Base-by-base conservation (phyloP, 1,140 invertebrate species). In the Zeugodacus cucurbitae region DNA sequence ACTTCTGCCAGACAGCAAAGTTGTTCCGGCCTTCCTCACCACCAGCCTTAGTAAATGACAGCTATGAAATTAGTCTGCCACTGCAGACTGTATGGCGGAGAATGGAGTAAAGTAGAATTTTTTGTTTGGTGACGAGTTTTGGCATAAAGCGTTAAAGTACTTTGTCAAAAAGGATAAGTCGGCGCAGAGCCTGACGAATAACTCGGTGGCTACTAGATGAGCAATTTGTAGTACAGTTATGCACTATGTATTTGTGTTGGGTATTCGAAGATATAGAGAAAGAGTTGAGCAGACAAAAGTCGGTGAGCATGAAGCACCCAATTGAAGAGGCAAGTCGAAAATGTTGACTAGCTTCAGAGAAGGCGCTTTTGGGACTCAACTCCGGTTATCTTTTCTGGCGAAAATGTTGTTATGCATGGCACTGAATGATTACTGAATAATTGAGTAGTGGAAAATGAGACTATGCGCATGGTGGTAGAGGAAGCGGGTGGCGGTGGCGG, bases 341-440 rank as follows among this genome's bases (percentile, higher is more conserved):
- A 17, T n/a, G 67, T 41, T 5, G 34, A 22, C 1, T 34, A n/a
- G 20, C 7, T 17, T 41, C 7, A 20, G 17, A 74, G 67, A 5
- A 74, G 64, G 22, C 34, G 67, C 17, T 5, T 74, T 74, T 10
- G 67, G 32, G 0, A 22, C 34, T 74, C 14, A 74, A 74, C 34
- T 48, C 74, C 17, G n/a, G 1, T 8, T 48, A 17, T 22, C 41
- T 82, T 29, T 54, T 44, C 2, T n/a, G n/a, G 44, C 41, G 10
- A 82, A 44, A 82, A 29, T 37, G 20, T 29, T 48, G 74, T 48
- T 82, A 82, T 48, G 41, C 41, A 37, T 41, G 32, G 67, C 67
- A 37, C 34, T 74, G 67, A 44, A 78, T 78, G 74, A 78, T 78
- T 78, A 78, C 41, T 78, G 74, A 82, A 82, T 82, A 82, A 82